These are phyloP conservation scores for Xestobium rufovillosum DNA, from an alignment of 2,888 invertebrate genomes.

Conservation along the genomic window DNA sequence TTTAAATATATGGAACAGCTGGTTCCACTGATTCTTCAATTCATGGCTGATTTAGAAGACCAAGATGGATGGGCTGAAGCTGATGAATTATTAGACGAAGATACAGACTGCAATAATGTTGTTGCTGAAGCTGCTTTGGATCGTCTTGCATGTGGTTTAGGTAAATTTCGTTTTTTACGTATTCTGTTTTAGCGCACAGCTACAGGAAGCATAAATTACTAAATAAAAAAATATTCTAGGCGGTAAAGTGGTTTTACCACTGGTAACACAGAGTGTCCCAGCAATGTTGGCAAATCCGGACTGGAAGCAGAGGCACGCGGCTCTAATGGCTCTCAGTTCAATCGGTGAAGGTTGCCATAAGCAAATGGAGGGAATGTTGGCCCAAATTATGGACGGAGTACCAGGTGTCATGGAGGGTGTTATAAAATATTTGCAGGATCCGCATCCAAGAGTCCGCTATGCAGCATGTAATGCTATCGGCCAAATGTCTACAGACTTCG, in stretches of 20 bases:
- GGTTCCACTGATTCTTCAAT: constrained; percentile 79
- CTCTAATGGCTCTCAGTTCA: constrained; percentile 96
- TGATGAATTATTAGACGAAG: constrained; percentile 85
- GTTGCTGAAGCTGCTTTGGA: constrained; percentile 96
- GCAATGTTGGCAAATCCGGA: constrained; percentile 76
- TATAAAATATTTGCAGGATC: constrained; percentile 39
- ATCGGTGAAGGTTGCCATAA: constrained; percentile 98
- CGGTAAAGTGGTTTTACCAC: constrained; percentile 76
- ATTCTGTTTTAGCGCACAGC: too few species aligned
- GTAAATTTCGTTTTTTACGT: constrained; percentile 46
- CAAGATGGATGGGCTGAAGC: constrained; percentile 82
- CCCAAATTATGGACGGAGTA: constrained; percentile 86
- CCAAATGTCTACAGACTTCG: constrained; percentile 98
- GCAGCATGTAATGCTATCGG: constrained; percentile 99
- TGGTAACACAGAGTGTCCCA: constrained; percentile 75
- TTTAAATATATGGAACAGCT: constrained; percentile 72
- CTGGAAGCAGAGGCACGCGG: constrained; percentile 91
- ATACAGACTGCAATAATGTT: constrained; percentile 89
- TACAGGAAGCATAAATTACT: too few species aligned
- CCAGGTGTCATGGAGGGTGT: constrained; percentile 41
- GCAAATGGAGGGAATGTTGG: constrained; percentile 94
- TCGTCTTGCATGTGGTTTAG: constrained; percentile 93
- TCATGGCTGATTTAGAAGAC: constrained; percentile 94
- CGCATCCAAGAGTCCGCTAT: constrained; percentile 89
- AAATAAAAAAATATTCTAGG: constrained; percentile 25